Base-by-base conservation (phyloP, 2,797 vertebrate genomes). In the Myotis vivesi region DNA sequence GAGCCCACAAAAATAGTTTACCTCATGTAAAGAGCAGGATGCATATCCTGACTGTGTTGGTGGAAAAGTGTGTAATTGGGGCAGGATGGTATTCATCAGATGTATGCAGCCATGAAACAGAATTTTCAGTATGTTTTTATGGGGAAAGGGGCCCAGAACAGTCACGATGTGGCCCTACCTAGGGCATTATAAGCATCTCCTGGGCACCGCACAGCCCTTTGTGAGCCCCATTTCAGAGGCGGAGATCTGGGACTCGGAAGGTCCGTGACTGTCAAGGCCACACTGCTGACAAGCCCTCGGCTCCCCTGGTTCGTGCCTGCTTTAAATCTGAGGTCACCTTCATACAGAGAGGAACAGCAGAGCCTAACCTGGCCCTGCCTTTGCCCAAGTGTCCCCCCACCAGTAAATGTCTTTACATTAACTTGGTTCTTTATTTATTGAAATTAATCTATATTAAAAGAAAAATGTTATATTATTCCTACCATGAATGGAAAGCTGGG, bases 391-490 rank as follows among this genome's bases (percentile, higher is more conserved):
- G 41, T 4, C 44, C 25, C 25, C 46, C 3, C 0, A 10, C 13
- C 20, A 16, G 6, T 30, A 30, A 20, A 62, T 33, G 73, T 94
- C 79, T 88, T 57, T 41, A 82, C 59, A 59, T 86, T 13, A 76
- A 69, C 51, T 30, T 20, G 22, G 91, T 49, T 64, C 41, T 66
- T 83, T 89, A 57, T 23, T 85, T 36, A 72, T 73, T 36, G 28
- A 38, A 66, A 73, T 64, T 20, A 57, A 73, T 59, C 33, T 87
- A 51, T 82, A 88, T 84, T 25, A n/a, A 86, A 72, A 82, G 36
- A 77, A 49, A 75, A 69, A 44, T 38, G 41, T 30, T 13, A 51
- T 57, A 77, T 71, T 55, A 77, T 71, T 8, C 17, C 28, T 57
- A 11, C 22, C 22, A 53, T 6, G 0, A 68, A n/a, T 71, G 19